These are phyloP conservation scores for Cepaea hortensis DNA, from an alignment of 2,888 invertebrate genomes.

Conservation along the genomic window DNA sequence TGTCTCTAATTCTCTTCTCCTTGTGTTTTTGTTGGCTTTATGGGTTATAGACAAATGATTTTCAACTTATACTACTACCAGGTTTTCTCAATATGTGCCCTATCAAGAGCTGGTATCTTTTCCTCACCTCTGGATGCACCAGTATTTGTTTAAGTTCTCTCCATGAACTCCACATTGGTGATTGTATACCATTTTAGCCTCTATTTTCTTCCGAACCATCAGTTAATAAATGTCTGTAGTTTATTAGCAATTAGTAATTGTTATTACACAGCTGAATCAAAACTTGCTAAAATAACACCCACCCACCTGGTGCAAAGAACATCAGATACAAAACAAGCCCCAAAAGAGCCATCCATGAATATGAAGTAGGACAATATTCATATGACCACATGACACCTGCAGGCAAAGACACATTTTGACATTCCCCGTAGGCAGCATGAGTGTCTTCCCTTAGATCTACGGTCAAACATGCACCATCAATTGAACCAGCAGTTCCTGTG, in stretches of 20 bases:
- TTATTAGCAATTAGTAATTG: neutral
- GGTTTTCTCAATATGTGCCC: no score
- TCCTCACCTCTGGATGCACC: no score
- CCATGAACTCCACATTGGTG: no score
- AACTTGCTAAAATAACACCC: neutral
- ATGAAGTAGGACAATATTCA: constrained; percentile 77
- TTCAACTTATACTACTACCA: no score
- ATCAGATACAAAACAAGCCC: constrained; percentile 77
- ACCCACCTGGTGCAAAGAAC: constrained; percentile 77
- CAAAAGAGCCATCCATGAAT: constrained; percentile 76
- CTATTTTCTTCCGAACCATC: no score
- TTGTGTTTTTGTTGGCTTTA: no score
- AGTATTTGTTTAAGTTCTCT: no score
- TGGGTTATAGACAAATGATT: no score
- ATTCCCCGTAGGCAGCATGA: constrained; percentile 58
- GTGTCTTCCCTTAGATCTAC: constrained; percentile 53
- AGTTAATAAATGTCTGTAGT: no score
- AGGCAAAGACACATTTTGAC: constrained; percentile 57
- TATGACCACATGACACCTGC: constrained; percentile 69
- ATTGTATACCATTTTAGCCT: no score
- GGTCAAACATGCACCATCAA: constrained; percentile 74
- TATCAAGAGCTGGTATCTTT: no score
- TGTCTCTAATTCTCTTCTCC: no score
- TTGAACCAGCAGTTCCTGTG: constrained; percentile 56
- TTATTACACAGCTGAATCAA: neutral